phyloP scores from a whole-genome alignment of 2,888 invertebrate species.

The Andrena haemorrhoa region DNA sequence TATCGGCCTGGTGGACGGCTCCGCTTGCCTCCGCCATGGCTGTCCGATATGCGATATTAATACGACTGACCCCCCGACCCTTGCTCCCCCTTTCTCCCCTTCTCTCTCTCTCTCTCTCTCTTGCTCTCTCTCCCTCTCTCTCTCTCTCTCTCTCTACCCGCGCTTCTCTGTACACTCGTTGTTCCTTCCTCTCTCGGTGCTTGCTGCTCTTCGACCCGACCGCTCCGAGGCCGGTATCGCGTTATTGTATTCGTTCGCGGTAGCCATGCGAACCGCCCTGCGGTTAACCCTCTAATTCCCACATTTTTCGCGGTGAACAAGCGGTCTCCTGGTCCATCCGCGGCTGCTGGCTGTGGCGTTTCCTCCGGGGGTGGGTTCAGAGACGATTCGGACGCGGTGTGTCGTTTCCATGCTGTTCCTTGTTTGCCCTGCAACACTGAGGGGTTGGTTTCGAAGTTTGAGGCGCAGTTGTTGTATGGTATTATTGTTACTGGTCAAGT shows the following conservation, averaged over 20 bases:
- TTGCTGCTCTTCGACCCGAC: conserved; percentile 24
- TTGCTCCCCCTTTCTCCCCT: conserved; percentile 68
- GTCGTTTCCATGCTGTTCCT: not conserved
- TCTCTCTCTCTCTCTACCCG: not conserved
- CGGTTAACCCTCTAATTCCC: conserved; percentile 58
- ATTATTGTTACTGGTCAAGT: not conserved
- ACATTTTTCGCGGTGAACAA: conserved; percentile 43
- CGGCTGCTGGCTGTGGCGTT: not conserved
- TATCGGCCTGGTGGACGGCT: conserved; percentile 75
- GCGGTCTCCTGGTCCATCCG: conserved; percentile 2
- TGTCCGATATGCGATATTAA: conserved; percentile 84
- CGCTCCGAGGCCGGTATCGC: conserved; percentile 34
- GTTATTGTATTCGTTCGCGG: conserved; percentile 69
- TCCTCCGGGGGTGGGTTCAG: not conserved
- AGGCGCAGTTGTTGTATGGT: not conserved
- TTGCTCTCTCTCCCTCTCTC: too few species aligned
- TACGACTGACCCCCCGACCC: conserved; percentile 79
- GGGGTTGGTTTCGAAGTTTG: not conserved
- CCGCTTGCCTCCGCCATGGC: conserved; percentile 67
- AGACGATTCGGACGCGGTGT: not conserved
- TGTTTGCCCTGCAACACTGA: too few species aligned
- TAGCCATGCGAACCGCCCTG: conserved; percentile 57
- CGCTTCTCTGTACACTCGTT: not conserved
- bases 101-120: too few species aligned
- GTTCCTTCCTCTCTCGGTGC: conserved; percentile 1